phyloP scores from a whole-genome alignment of 1,140 invertebrate species.

The Leptinotarsa lineolata region DNA sequence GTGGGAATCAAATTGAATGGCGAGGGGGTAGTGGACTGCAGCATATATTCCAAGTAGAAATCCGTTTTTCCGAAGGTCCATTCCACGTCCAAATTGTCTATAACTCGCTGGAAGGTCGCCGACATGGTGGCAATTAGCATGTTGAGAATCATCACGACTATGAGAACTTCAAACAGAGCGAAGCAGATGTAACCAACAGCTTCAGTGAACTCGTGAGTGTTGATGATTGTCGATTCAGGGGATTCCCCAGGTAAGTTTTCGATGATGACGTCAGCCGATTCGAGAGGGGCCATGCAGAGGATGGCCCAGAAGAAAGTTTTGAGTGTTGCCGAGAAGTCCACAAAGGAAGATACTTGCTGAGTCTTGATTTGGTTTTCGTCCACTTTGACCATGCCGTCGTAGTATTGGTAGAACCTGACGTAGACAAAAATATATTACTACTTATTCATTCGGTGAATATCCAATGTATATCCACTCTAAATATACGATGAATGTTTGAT shows the following conservation, averaged over 20 bases:
- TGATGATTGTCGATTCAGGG: constrained; percentile 57
- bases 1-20: constrained; percentile 64
- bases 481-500: too few species aligned
- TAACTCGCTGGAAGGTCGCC: constrained; percentile 71
- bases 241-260: constrained; percentile 61
- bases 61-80: constrained; percentile 66
- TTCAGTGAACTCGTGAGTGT: constrained; percentile 65
- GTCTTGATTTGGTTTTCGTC: constrained; percentile 59
- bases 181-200: constrained; percentile 68
- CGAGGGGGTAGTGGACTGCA: constrained; percentile 61
- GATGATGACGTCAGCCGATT: constrained; percentile 67
- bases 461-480: too few species aligned
- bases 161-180: constrained; percentile 67
- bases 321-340: constrained; percentile 63
- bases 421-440: too few species aligned
- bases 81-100: constrained; percentile 64
- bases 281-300: constrained; percentile 71
- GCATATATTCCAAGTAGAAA: constrained; percentile 63
- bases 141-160: constrained; percentile 75
- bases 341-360: constrained; percentile 61
- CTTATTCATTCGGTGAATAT: too few species aligned
- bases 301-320: constrained; percentile 78
- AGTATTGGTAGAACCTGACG: constrained; percentile 62
- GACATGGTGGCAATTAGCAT: constrained; percentile 81
- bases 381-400: constrained; percentile 64